phyloP scores from a whole-genome alignment of 92 coral and sea anemone species.

The Galaxea fascicularis region DNA sequence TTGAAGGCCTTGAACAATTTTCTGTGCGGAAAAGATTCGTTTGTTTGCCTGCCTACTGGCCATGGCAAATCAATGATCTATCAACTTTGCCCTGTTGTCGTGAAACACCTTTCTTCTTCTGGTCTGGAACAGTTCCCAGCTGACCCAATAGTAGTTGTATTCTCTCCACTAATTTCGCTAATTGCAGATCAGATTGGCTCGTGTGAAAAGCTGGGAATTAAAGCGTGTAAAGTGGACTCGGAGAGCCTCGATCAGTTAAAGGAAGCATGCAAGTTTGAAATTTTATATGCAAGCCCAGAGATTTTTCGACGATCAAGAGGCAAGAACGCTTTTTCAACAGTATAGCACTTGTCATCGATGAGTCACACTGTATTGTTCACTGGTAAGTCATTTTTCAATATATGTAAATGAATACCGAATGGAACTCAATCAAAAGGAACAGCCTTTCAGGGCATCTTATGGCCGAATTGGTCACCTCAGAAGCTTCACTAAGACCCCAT shows the following conservation, averaged over 20 bases:
- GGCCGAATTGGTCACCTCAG: neutral
- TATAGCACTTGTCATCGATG: constrained; percentile 26
- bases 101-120: neutral
- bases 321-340: constrained; percentile 20
- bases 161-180: constrained; percentile 8
- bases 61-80: constrained; percentile 15
- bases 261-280: neutral
- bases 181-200: constrained; percentile 25
- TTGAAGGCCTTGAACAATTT: constrained; percentile 2
- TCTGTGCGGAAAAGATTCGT: neutral
- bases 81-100: constrained; percentile 9
- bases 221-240: constrained; percentile 31
- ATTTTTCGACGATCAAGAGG: constrained; percentile 19
- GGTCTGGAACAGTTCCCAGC: constrained; percentile 3
- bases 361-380: constrained; percentile 29
- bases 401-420: neutral
- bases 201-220: constrained; percentile 29
- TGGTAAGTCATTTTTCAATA: constrained; percentile 21
- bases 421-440: neutral
- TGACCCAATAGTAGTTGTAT: neutral
- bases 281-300: constrained; percentile 37
- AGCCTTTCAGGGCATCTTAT: constrained; percentile 6
- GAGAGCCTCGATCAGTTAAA: neutral
- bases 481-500: constrained; percentile 14
- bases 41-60: neutral